Base-by-base conservation (phyloP, 2,113 vertebrate species). In the Motacilla alba region DNA sequence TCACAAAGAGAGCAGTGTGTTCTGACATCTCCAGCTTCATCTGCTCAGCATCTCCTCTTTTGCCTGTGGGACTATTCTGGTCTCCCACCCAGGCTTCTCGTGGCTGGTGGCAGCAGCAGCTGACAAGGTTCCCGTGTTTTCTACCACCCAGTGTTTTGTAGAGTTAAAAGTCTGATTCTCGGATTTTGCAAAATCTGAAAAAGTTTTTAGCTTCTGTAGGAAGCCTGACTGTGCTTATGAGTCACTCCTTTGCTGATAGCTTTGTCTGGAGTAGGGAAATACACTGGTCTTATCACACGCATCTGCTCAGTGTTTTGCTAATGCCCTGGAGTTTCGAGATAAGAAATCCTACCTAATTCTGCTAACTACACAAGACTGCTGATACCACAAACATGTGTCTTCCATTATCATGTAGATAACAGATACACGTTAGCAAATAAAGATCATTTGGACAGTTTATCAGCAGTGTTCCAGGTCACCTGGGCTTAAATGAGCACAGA, bases 251-350 rank as follows among this genome's bases (percentile, higher is more conserved):
- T 69, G 69, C 66, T 60, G 47, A 50, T 63, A 84, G 23, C 73
- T 87, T 89, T 86, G 52, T 59, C 80, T 90, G 52, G 59, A 90
- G 55, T 31, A 72, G 80, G 64, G 74, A 92, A 83, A 86, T 20
- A 67, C 21, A 13, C 15, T 1, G 2, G 33, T 39, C 37, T 89
- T 90, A 82, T 93, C 93, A 67, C 22, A 62, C 2, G 3, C 56
- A 66, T 94, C 75, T 93, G 80, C 46, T 86, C 44, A 41, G 31
- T 81, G 44, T 78, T 84, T 72, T 89, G 89, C 52, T 91, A 81
- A 56, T 79, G 77, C 77, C 87, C 64, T 91, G 81, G 62, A 78
- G 69, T 89, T 87, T 72, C 50, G 31, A 94, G 89, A 82, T 96
- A 91, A 90, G 80, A 89, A 95, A 82, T 78, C 56, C 28, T 72